Percentiles rank a stretch among this genome's conserved stretches.
These are phyloP conservation scores for Neodiprion virginianus DNA, from an alignment of 1,140 invertebrate genomes.

Conservation along the genomic window DNA sequence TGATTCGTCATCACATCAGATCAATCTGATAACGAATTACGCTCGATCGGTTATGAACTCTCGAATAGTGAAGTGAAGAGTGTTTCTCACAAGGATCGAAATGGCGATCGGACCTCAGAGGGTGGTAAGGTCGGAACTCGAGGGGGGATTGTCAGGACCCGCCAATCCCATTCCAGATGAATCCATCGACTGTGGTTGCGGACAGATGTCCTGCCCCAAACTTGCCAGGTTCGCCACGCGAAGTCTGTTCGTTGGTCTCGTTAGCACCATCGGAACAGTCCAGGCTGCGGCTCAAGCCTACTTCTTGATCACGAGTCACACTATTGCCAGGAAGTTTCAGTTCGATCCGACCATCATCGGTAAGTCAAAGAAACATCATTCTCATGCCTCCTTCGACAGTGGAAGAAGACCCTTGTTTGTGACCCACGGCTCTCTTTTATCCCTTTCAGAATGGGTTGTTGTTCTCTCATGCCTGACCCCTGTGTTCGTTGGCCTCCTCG, in stretches of 20 bases:
- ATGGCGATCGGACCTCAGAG: constrained; percentile 47
- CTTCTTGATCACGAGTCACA: constrained; percentile 63
- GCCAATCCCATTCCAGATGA: constrained; percentile 55
- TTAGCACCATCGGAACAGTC: constrained; percentile 61
- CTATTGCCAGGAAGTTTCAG: constrained; percentile 60
- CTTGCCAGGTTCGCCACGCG: constrained; percentile 67
- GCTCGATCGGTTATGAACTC: too few species aligned
- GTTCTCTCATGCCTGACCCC: constrained; percentile 63
- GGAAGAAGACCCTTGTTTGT: too few species aligned
- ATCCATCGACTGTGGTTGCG: constrained; percentile 69
- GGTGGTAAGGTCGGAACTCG: constrained; percentile 51
- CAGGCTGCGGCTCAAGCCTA: constrained; percentile 66
- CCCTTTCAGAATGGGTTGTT: constrained; percentile 66
- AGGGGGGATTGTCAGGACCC: constrained; percentile 55
- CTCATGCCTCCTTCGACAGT: too few species aligned
- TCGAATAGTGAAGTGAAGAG: too few species aligned
- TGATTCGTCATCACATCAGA: too few species aligned
- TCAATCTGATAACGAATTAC: too few species aligned
- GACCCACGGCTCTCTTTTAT: constrained; percentile 30
- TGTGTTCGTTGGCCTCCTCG: constrained; percentile 59
- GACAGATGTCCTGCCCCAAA: constrained; percentile 61
- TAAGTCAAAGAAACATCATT: constrained; percentile 35
- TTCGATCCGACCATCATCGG: constrained; percentile 61
- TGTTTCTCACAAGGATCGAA: constrained; percentile 23
- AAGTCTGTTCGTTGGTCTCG: constrained; percentile 59